Base-by-base conservation (phyloP, 1,140 invertebrate genomes). In the Calosoma granatense region DNA sequence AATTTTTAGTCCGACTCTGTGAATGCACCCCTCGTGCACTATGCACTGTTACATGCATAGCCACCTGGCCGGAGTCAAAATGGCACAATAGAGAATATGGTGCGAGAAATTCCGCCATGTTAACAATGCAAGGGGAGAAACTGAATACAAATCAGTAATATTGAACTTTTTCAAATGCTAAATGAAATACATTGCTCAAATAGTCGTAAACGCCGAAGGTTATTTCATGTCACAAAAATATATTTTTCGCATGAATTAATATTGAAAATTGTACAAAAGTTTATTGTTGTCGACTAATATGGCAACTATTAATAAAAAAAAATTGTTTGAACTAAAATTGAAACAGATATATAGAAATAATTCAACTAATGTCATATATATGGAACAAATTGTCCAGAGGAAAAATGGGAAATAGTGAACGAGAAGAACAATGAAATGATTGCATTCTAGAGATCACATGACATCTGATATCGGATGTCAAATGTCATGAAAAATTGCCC, bases 1-100 rank as follows among this genome's bases (percentile, higher is more conserved):
- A 9, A 9, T 36, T 36, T 12, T 12, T 4, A 47, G 17, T 47
- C 15, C 41, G 17, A 17, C 6, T 17, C 41, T 47, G 41, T 36
- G 9, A 47, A 47, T 47, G 15, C 17, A 47, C 17, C 41, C 41
- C 41, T 47, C 17, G 41, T 47, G 41, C 17, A 17, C 17, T 47
- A 17, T 47, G 41, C 41, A 47, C 41, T 47, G 17, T 47, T 11
- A 4, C 9, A 47, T 47, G n/a, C n/a, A 47, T 47, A 47, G 41
- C 41, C 41, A 47, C 41, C 41, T 47, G 41, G 41, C 17, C 41
- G 15, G 15, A 47, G 41, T 47, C 41, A 47, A 47, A 47, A 47
- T 9, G 3, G 41, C 41, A 47, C 41, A 47, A 47, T 47, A 17
- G 15, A 47, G 17, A 47, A 47, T 47, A 47, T 47, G 41, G 41